Base-by-base conservation (phyloP, 2,888 invertebrate genomes). In the Helicoverpa assulta region DNA sequence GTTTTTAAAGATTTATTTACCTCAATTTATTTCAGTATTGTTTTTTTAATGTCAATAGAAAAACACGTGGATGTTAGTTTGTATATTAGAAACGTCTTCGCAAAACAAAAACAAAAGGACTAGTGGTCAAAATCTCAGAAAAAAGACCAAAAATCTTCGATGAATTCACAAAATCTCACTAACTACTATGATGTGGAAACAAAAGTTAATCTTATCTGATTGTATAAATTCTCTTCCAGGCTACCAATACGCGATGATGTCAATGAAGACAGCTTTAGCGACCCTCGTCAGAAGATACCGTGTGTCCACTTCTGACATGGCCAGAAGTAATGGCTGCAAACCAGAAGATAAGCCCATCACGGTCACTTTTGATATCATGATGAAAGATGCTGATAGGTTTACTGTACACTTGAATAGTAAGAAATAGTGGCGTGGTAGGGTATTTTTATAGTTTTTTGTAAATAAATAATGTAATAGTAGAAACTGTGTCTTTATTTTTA, bases 231-330 rank as follows among this genome's bases (percentile, higher is more conserved):
- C 52, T n/a, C 52, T 67, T 67, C 0, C 62, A 88, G 89, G 88
- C 0, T 85, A 81, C 10, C 82, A 82, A 50, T 88, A 83, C 61
- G 88, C 89, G 5, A 82, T 82, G 84, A 73, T 82, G 82, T 77
- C 84, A n/a, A 82, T 90, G 82, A 90, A 90, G 65, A 90, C 86
- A 1, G 85, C 81, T 0, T 0, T 89, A 10, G 83, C 87, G 4
- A 70, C 82, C 1, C 54, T 90, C 1, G 47, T 90, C 4, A 84
- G 88, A 0, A 77, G 63, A 8, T 90, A 86, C 55, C 68, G 75
- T 12, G 47, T 87, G 2, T 76, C 74, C 5, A 76, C 77, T 5
- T 64, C 80, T 5, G 55, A 55, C 0, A 29, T 12, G 0, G 43
- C 29, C 26, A 65, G 16, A n/a, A 47, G 26, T 40, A 53, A 60